A percentile compares a stretch with the other conserved stretches of the same genome.
Conservation (phyloP, 2,113 vertebrate genomes). For the Lucifuga dentata region DNA sequence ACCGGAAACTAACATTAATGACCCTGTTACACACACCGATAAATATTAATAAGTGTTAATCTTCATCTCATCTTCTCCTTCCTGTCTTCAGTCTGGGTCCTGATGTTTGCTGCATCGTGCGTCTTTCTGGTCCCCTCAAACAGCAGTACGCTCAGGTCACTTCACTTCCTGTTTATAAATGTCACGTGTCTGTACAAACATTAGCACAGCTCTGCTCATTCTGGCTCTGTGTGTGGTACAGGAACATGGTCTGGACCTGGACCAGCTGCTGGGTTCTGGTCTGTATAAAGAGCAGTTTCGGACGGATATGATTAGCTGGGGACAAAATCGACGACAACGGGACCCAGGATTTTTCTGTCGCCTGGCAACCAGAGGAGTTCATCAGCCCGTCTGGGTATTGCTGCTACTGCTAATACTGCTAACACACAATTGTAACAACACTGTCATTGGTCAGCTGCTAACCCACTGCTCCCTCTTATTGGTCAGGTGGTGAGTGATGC, state of each 20-base stretch:
- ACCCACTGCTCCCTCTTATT: neutral
- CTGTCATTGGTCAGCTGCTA: too few species aligned
- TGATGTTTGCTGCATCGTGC: constrained; percentile 62
- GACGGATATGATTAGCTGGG: constrained; percentile 88
- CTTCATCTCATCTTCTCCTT: too few species aligned
- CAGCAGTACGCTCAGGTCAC: constrained; percentile 66
- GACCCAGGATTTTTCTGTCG: constrained; percentile 89
- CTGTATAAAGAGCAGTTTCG: constrained; percentile 85
- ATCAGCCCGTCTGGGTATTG: constrained; percentile 85
- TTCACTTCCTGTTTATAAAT: too few species aligned
- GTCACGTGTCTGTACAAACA: too few species aligned
- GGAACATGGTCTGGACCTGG: constrained; percentile 83
- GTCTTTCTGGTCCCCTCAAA: constrained; percentile 73
- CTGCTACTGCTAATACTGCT: too few species aligned
- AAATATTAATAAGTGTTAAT: too few species aligned
- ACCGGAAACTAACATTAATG: too few species aligned
- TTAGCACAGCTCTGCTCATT: too few species aligned
- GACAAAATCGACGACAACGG: constrained; percentile 75
- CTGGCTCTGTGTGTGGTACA: constrained; percentile 49
- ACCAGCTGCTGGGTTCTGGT: constrained; percentile 82
- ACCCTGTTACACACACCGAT: too few species aligned
- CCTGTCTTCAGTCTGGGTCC: constrained; percentile 51
- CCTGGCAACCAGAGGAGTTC: constrained; percentile 53
- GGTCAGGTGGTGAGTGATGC: constrained; percentile 87
- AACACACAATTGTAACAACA: too few species aligned